These are phyloP conservation scores for Yponomeuta malinellus DNA, from an alignment of 2,888 invertebrate species.

Conservation along the genomic window DNA sequence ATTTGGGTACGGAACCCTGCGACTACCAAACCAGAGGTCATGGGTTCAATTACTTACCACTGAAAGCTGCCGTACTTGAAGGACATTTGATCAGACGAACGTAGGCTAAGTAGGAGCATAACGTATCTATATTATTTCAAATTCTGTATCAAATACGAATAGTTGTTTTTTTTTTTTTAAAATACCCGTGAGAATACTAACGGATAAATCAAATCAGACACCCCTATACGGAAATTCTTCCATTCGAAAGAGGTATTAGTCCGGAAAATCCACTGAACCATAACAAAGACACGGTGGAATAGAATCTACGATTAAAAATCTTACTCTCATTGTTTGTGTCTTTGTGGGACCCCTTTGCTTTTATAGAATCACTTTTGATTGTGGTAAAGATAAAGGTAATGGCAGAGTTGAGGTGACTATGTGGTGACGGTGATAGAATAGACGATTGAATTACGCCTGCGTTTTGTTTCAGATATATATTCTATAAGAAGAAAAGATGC, in stretches of 20 bases:
- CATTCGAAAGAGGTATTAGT: constrained; percentile 62
- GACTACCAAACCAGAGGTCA: no score
- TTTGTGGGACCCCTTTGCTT: constrained; percentile 52
- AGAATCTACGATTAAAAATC: constrained; percentile 15
- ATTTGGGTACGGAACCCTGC: no score
- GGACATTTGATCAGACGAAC: no score
- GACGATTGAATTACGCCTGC: not conserved
- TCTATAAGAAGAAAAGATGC: no score
- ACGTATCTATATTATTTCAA: no score
- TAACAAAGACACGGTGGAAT: constrained; percentile 13
- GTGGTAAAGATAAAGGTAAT: not conserved
- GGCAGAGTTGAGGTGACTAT: not conserved
- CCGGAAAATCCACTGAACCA: constrained; percentile 66
- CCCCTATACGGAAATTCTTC: constrained; percentile 13
- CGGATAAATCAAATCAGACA: constrained; percentile 2
- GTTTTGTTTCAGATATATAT: not conserved
- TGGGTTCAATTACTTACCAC: no score
- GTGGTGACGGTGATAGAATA: not conserved
- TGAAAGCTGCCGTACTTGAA: no score
- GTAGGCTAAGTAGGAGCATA: no score
- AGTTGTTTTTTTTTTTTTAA: not conserved
- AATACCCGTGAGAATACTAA: constrained; percentile 9
- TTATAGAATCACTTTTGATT: constrained; percentile 54
- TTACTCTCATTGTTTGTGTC: constrained; percentile 11
- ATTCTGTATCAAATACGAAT: not conserved